Evolutionary conservation across 2,888 invertebrate genomes (phyloP).

Genomic region (Ennomos fuscantarius): DNA sequence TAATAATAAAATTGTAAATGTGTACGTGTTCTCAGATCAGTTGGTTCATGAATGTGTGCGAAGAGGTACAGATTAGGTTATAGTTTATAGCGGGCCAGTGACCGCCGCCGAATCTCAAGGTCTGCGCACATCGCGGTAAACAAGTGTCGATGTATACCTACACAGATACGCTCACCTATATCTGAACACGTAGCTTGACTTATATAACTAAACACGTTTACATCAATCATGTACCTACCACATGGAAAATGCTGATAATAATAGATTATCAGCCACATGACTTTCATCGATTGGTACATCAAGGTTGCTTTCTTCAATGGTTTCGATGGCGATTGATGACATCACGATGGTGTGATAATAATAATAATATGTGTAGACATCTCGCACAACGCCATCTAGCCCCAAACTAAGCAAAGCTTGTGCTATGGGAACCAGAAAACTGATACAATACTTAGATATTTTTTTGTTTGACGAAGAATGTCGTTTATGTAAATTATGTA

Average conservation of each 20-base stretch:
- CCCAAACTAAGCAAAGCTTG: too few relatives aligned
- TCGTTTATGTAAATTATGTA: too few relatives aligned
- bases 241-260: slow-evolving; percentile 3
- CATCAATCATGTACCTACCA: slow-evolving; percentile 11
- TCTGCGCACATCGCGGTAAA: slow-evolving; percentile 78
- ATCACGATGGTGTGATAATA: too few relatives aligned
- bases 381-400: too few relatives aligned
- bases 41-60: slow-evolving; percentile 15
- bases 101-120: slow-evolving; percentile 83
- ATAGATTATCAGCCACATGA: slow-evolving; percentile 3
- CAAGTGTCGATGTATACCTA: slow-evolving; percentile 69
- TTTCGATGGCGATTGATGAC: too few relatives aligned
- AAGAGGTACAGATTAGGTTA: slow-evolving; percentile 19
- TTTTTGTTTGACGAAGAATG: too few relatives aligned
- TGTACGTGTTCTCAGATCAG: slow-evolving; percentile 13
- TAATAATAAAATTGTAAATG: slow-evolving; percentile 19
- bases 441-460: too few relatives aligned
- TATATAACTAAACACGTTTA: slow-evolving; percentile 30
- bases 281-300: slow-evolving; percentile 15
- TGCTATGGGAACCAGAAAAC: too few relatives aligned
- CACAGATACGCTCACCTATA: slow-evolving; percentile 51
- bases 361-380: too few relatives aligned
- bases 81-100: slow-evolving; percentile 64
- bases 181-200: slow-evolving; percentile 17
- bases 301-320: slow-evolving; percentile 3